phyloP scores from a whole-genome alignment of 37 sponge, comb jelly and placozoan genomes.

The Hormiphora californensis region DNA sequence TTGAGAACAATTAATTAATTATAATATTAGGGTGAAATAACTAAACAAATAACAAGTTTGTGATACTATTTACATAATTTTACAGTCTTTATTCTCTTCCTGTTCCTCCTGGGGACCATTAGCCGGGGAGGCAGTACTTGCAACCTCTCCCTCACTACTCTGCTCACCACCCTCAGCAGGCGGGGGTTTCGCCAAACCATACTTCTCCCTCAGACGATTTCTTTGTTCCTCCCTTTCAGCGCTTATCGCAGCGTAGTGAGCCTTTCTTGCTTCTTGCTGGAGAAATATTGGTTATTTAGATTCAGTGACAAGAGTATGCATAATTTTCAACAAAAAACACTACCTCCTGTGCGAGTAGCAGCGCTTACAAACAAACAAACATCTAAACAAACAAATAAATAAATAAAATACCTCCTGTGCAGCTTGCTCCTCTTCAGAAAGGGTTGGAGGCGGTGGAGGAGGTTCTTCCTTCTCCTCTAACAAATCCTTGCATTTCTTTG shows the following conservation, averaged over 20 bases:
- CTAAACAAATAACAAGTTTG: background rate
- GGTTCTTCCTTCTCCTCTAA: background rate
- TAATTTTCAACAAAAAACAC: background rate
- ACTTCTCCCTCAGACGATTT: background rate
- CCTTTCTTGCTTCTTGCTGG: background rate
- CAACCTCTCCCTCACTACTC: background rate
- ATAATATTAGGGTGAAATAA: background rate
- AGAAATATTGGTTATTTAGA: background rate
- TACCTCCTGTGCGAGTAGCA: background rate
- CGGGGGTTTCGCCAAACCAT: background rate
- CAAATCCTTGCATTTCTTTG: background rate
- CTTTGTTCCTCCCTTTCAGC: slow-evolving; percentile 7
- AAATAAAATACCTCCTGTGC: background rate
- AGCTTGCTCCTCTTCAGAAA: background rate
- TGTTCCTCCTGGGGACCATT: too few species aligned
- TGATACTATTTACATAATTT: background rate
- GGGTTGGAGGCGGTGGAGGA: background rate
- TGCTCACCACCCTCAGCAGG: background rate
- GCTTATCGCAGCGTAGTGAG: background rate
- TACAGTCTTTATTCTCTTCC: too few species aligned
- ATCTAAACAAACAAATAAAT: too few species aligned
- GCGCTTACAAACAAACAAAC: too few species aligned
- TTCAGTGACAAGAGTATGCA: too few species aligned
- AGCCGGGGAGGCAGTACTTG: too few species aligned
- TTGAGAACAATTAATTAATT: too few species aligned